Conservation (phyloP, 1,140 invertebrate genomes). For the Ceratina australensis region DNA sequence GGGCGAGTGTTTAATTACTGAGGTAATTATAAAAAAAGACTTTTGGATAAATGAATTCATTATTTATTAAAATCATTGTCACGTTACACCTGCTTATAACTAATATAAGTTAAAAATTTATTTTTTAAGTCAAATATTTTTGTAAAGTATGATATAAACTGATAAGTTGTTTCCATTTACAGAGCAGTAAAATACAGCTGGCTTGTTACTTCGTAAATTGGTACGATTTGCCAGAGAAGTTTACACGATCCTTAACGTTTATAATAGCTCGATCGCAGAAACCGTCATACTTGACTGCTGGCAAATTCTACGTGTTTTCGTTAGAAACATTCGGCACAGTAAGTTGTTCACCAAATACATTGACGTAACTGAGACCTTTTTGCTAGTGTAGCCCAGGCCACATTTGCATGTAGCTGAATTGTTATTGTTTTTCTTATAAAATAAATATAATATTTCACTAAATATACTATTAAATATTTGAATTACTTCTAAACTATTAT, state of each 20-base stretch:
- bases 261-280: conserved; percentile 51
- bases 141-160: no score
- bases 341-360: background rate
- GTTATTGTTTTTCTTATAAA: background rate
- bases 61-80: background rate
- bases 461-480: background rate
- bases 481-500: background rate
- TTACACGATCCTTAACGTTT: conserved; percentile 36
- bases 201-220: conserved; percentile 41
- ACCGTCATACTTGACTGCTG: conserved; percentile 46
- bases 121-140: background rate
- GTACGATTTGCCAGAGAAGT: conserved; percentile 38
- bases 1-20: conserved; percentile 51
- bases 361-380: background rate
- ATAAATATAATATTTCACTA: no score
- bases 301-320: conserved; percentile 58
- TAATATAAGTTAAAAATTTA: background rate
- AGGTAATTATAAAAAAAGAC: conserved; percentile 26
- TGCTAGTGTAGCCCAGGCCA: background rate
- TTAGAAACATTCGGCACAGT: conserved; percentile 54
- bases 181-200: conserved; percentile 36
- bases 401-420: no score
- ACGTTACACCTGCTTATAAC: background rate
- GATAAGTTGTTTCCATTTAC: background rate
- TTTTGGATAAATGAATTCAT: no score